A percentile compares a stretch with the other conserved stretches of the same genome.
Evolutionary conservation across 2,113 vertebrate species (phyloP).

Genomic region (Aegotheles bennettii): DNA sequence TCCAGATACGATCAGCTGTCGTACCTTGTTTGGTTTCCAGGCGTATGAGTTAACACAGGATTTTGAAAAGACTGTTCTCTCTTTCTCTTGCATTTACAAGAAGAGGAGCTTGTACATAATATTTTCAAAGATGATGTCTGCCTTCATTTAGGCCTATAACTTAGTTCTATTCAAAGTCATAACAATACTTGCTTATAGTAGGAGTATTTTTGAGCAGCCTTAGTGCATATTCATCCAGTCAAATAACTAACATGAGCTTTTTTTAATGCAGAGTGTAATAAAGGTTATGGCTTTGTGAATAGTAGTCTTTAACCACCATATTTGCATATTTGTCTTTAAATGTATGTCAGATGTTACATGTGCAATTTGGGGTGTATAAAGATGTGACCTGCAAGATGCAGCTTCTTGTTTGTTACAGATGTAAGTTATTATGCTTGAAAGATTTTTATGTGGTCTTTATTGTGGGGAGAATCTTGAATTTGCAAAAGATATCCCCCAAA

Average conservation of each 20-base stretch:
- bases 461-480: not conserved
- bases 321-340: not conserved
- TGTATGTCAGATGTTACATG: accelerated
- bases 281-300: not conserved
- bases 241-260: not conserved
- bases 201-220: not conserved
- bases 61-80: not conserved
- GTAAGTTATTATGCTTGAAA: not conserved
- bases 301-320: not conserved
- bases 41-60: not conserved
- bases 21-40: not conserved
- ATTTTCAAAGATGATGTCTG: not conserved
- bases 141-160: not conserved
- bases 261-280: not conserved
- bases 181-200: not conserved
- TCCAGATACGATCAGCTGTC: not conserved
- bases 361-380: not conserved
- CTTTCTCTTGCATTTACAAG: not conserved
- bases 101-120: not conserved
- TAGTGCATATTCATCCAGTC: not conserved
- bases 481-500: not conserved
- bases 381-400: not conserved
- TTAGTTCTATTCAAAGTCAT: not conserved
- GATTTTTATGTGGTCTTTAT: not conserved
- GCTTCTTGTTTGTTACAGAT: not conserved